A percentile compares a stretch with the other conserved stretches of the same genome.
phyloP scores from a whole-genome alignment of 1,140 invertebrate genomes.

The Bacillus rossius region DNA sequence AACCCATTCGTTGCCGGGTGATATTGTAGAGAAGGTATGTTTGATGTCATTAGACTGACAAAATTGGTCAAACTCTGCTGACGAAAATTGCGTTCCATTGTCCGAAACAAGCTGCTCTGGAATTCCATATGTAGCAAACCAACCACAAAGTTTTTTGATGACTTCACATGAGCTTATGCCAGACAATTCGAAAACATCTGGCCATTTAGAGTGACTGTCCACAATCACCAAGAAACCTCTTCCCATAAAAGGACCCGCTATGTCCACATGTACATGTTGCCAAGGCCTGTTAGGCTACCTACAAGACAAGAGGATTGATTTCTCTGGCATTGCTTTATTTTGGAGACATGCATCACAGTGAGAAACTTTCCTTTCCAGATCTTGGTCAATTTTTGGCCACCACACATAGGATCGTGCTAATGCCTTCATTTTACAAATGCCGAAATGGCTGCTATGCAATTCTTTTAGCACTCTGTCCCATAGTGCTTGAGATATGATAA shows the following conservation, averaged over 20 bases:
- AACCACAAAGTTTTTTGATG: slow-evolving; percentile 16
- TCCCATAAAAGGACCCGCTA: slow-evolving; percentile 27
- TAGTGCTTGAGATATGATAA: slow-evolving; percentile 29
- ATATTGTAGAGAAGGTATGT: slow-evolving; percentile 18
- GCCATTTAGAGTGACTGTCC: slow-evolving; percentile 15
- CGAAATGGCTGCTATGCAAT: slow-evolving; percentile 36
- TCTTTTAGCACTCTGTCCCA: slow-evolving; percentile 24
- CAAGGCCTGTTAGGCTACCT: slow-evolving; percentile 24
- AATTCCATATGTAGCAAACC: slow-evolving; percentile 22
- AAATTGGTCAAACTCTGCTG: slow-evolving; percentile 17
- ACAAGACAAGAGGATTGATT: slow-evolving; percentile 24
- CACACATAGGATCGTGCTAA: slow-evolving; percentile 41
- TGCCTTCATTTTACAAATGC: slow-evolving; percentile 38
- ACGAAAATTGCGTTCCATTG: slow-evolving; percentile 20
- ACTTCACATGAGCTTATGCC: neutral
- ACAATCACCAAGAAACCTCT: slow-evolving; percentile 30
- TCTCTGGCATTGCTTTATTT: neutral
- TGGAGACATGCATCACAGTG: slow-evolving; percentile 14
- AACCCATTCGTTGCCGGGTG: slow-evolving; percentile 25
- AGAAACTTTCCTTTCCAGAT: slow-evolving; percentile 33
- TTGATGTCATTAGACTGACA: slow-evolving; percentile 10
- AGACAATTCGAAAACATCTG: neutral
- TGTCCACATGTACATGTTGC: slow-evolving; percentile 32
- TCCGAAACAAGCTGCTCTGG: slow-evolving; percentile 21
- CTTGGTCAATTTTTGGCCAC: slow-evolving; percentile 41